Base-by-base conservation (phyloP, 2,888 invertebrate genomes). In the Drosophila acutilabella region DNA sequence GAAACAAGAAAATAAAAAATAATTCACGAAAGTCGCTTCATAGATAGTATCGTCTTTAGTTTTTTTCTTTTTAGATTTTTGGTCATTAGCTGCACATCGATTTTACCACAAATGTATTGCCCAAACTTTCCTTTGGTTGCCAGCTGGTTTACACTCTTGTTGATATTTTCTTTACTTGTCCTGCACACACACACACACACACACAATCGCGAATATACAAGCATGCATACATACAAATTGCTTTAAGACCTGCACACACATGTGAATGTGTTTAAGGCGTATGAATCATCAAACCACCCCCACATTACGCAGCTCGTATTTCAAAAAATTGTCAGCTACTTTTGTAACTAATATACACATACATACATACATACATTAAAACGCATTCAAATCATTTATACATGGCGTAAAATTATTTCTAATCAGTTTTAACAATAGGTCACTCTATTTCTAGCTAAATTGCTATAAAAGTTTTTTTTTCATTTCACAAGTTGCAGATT, bases 211-310 rank as follows among this genome's bases (percentile, higher is more conserved):
- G 11, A 26, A 48, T 11, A 41, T 23, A 41, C 26, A 18, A 13
- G 11, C 30, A 59, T 14, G 26, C 6, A 26, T 7, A 30, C 8
- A 30, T 8, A 30, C 30, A 30, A 2, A 30, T 30, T 36, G 6
- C 20, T 50, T 6, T 10, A 16, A 16, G 47, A 48, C 30, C 26
- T 11, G 16, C 14, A 30, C 45, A 47, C 40, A 23, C 61, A 62
- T 54, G 50, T 60, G 36, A 60, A 57, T 53, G 47, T 58, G 75
- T 51, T 68, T 65, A 64, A 58, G 50, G 67, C 59, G 85, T n/a
- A 87, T 82, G 82, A 82, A 84, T 82, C 82, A 82, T 76, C 74
- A 38, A 64, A 57, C 66, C 72, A 69, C 76, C 87, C 87, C 61
- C 62, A 54, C 52, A 52, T 18, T 26, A 42, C 44, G 6, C 52